Conservation (phyloP, 2,797 vertebrate genomes). For the Melanotaenia boesemani region DNA sequence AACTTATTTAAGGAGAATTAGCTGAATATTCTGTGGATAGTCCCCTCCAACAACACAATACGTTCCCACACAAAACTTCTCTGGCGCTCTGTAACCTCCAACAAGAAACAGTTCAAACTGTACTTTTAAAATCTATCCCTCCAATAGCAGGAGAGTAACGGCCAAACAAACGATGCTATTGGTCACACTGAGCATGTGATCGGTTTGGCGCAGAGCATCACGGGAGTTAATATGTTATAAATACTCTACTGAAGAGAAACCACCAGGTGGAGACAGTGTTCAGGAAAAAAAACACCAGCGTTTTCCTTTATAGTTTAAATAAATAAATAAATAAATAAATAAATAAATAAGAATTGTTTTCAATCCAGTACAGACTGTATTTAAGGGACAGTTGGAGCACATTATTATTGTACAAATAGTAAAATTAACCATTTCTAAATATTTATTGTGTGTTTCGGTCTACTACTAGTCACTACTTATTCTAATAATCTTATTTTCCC, state of each 20-base stretch:
- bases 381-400: too few relatives aligned
- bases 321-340: too few relatives aligned
- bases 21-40: rapidly evolving
- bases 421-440: too few relatives aligned
- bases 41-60: rapidly evolving
- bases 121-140: conserved; percentile 58
- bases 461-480: too few relatives aligned
- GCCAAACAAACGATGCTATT: conserved; percentile 26
- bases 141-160: conserved; percentile 62
- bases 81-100: conserved; percentile 35
- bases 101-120: conserved; percentile 19
- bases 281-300: background rate
- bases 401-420: too few relatives aligned
- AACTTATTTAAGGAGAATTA: rapidly evolving
- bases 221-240: background rate
- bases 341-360: too few relatives aligned
- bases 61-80: background rate
- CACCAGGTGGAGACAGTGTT: conserved; percentile 40
- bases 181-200: background rate
- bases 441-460: too few relatives aligned
- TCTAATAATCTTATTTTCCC: too few relatives aligned
- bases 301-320: too few relatives aligned
- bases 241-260: rapidly evolving
- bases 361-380: too few relatives aligned
- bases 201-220: conserved; percentile 17